A percentile compares a stretch with the other conserved stretches of the same genome.
These are phyloP conservation scores for Rhopalosiphum maidis DNA, from an alignment of 1,140 invertebrate genomes.

Conservation along the genomic window DNA sequence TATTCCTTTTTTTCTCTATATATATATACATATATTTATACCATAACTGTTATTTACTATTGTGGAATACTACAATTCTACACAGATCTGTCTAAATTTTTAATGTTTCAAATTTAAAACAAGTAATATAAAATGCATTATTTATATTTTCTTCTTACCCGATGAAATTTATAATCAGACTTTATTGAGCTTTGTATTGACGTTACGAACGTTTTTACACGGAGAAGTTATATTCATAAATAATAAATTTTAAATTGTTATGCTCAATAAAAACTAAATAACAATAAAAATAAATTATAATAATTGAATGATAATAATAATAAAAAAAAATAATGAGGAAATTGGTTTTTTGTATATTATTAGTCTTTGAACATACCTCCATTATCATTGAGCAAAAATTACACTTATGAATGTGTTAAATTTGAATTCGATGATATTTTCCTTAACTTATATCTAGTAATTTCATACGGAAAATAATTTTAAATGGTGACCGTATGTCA, in stretches of 20 bases:
- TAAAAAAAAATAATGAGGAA: not conserved
- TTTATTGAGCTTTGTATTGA: not conserved
- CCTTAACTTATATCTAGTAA: too few relatives aligned
- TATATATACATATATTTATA: not conserved
- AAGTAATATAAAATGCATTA: not conserved
- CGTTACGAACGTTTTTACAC: not conserved
- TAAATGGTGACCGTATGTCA: too few relatives aligned
- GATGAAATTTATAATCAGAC: not conserved
- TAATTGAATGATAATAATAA: not conserved
- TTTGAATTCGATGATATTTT: too few relatives aligned
- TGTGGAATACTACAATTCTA: not conserved
- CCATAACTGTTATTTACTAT: not conserved
- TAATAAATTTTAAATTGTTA: not conserved
- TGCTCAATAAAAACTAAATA: not conserved
- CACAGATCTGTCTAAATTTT: not conserved
- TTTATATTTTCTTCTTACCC: not conserved
- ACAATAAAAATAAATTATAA: not conserved
- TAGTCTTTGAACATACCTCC: not conserved
- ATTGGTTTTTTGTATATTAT: not conserved
- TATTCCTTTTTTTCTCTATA: not conserved
- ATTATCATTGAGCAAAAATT: not conserved
- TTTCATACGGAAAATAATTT: too few relatives aligned
- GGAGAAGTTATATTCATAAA: not conserved
- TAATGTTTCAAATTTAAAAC: not conserved
- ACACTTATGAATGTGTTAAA: not conserved